A percentile compares a stretch with the other conserved stretches of the same genome.
phyloP scores from a whole-genome alignment of 2,888 invertebrate species.

The Dasysyrphus albostriatus region DNA sequence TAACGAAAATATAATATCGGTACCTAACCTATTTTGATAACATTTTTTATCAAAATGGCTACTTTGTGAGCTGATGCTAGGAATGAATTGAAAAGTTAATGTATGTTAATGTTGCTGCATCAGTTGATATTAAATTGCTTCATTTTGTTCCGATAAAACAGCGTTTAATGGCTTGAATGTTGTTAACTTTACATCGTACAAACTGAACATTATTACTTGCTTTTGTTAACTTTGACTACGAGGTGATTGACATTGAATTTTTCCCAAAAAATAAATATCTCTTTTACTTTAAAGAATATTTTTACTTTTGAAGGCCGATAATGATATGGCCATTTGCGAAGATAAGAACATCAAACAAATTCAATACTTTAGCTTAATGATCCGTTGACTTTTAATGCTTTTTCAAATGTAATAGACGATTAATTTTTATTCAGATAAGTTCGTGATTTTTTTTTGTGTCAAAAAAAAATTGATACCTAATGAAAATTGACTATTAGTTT shows the following conservation, averaged over 20 bases:
- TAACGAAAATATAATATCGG: background rate
- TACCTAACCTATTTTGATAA: no score
- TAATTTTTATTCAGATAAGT: constrained; percentile 16
- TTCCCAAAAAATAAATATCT: background rate
- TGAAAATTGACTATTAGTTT: constrained; percentile 1
- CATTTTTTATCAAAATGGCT: background rate
- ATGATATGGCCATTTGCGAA: background rate
- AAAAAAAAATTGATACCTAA: background rate
- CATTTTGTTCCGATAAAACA: background rate
- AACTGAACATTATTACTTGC: background rate
- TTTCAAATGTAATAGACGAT: constrained; percentile 19
- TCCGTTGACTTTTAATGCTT: constrained; percentile 10
- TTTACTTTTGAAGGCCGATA: background rate
- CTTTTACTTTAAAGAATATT: background rate
- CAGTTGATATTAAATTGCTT: background rate
- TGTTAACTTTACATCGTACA: background rate
- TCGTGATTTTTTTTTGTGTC: background rate
- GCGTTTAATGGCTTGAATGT: background rate
- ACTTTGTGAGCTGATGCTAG: background rate
- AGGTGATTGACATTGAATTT: background rate
- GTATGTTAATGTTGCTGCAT: background rate
- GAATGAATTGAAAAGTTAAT: background rate
- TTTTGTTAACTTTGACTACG: background rate
- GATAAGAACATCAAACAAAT: background rate
- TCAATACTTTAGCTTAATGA: background rate